Evolutionary conservation across 2,888 invertebrate species (phyloP), one percentile per base, ranked within the genome.

Genomic region (Galerucella pusilla): DNA sequence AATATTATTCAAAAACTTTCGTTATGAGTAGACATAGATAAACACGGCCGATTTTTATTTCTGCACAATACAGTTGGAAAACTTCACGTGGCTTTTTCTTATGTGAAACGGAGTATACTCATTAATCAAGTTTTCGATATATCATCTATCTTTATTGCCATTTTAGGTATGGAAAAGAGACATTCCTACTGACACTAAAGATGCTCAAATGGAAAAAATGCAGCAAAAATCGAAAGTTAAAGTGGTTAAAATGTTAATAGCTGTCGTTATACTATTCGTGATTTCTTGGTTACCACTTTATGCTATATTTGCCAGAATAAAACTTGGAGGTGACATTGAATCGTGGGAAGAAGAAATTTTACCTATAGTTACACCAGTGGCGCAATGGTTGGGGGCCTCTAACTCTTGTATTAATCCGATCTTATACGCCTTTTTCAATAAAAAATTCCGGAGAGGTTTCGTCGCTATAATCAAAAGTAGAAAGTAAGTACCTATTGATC

Each of bases 371-470:
- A 94, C 95, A 20, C 97, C 97, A 4, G 91, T 97, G 68, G 97
- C 96, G 6, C 97, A 96, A 86, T 96, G 96, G 96, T 89, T 98
- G 65, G 97, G 97, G 2, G 93, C 96, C 0, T 96, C 97, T 20
- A 98, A 98, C 88, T 96, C 96, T 25, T 97, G 97, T 90, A 97
- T 97, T 85, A 98, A 98, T 88, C 97, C 97, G 0, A 94, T 98
- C 78, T 90, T 98, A 74, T 97, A 97, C 87, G 96, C 97, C 2
- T 97, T 97, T 89, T 97, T 97, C 89, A 97, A 97, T 88, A 96
- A 96, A 86, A 97, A 97, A 87, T 98, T 95, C 87, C 90, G 97
- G 14, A 92, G 94, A 75, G 97, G 97, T 5, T 97, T 98, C 87
- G 92, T 94, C 60, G 96, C 96, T 20, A 96, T 97, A 78, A 90